These are phyloP conservation scores for Pseudanteris insignis DNA, from an alignment of 2,888 invertebrate species.

Conservation along the genomic window DNA sequence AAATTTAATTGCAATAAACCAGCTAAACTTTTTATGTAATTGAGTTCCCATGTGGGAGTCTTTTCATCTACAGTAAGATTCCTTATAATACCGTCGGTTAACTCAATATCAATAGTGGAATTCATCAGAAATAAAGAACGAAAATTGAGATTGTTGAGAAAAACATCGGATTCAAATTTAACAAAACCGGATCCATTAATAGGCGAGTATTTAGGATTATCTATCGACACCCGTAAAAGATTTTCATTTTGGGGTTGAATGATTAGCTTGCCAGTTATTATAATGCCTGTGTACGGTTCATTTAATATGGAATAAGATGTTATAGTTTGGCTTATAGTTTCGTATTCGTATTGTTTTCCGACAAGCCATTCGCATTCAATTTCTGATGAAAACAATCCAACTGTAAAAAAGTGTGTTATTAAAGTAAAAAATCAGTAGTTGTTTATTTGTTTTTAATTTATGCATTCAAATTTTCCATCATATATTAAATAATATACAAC, in stretches of 20 bases:
- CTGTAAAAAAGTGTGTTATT: too few relatives aligned
- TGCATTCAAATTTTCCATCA: too few relatives aligned
- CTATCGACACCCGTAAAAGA: constrained; percentile 67
- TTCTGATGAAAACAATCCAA: too few relatives aligned
- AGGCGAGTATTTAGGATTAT: constrained; percentile 69
- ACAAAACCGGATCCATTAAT: constrained; percentile 69
- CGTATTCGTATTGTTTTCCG: constrained; percentile 59
- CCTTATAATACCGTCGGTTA: constrained; percentile 72
- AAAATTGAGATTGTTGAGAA: constrained; percentile 68
- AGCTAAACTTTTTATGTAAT: constrained; percentile 76
- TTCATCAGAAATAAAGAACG: constrained; percentile 59
- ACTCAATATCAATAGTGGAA: constrained; percentile 71
- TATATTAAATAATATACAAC: too few relatives aligned
- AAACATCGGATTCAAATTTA: constrained; percentile 67
- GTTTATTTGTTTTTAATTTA: too few relatives aligned
- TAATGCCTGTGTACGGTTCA: constrained; percentile 69
- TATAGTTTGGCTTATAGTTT: constrained; percentile 69
- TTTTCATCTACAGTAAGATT: constrained; percentile 70
- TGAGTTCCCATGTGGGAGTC: constrained; percentile 73
- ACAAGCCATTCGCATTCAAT: constrained; percentile 56
- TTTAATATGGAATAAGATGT: constrained; percentile 70
- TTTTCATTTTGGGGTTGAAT: constrained; percentile 69
- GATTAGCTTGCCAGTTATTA: constrained; percentile 69
- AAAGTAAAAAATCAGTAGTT: too few relatives aligned
- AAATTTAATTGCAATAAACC: constrained; percentile 71